A percentile compares a stretch with the other conserved stretches of the same genome.
Evolutionary conservation across 2,113 vertebrate species (phyloP).

Genomic region (Spea multiplicata): DNA sequence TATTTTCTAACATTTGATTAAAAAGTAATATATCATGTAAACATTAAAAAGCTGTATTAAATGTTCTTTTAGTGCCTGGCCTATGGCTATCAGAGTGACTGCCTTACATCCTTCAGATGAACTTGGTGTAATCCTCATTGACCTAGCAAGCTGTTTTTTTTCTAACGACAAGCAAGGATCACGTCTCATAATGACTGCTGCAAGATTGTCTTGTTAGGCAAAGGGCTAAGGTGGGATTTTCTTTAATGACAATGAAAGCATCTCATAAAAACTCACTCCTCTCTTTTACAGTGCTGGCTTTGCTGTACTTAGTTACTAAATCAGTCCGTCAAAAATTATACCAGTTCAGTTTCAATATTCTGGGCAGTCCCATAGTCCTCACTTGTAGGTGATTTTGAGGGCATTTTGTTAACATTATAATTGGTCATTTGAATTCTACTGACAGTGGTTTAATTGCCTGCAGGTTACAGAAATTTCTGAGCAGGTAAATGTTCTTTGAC

Average conservation of each 20-base stretch:
- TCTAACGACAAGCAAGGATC: constrained; percentile 66
- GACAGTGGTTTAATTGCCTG: constrained; percentile 71
- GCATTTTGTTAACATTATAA: constrained; percentile 80
- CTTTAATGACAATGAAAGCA: constrained; percentile 72
- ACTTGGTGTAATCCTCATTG: constrained; percentile 62
- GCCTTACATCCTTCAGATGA: constrained; percentile 64
- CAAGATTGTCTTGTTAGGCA: constrained; percentile 72
- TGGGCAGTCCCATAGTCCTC: constrained; percentile 67
- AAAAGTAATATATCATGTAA: constrained; percentile 20
- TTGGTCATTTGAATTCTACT: constrained; percentile 69
- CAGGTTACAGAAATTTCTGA: constrained; percentile 68
- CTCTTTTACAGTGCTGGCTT: constrained; percentile 63
- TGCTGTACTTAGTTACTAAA: constrained; percentile 66
- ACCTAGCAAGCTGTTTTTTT: constrained; percentile 64
- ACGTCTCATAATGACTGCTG: constrained; percentile 63
- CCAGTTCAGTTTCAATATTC: constrained; percentile 66
- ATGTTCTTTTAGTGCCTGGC: constrained; percentile 52
- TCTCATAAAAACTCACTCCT: constrained; percentile 69
- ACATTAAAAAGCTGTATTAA: constrained; percentile 5
- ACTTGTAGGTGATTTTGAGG: constrained; percentile 72
- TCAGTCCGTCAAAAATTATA: constrained; percentile 75
- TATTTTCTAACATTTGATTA: constrained; percentile 8
- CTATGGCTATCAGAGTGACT: constrained; percentile 50
- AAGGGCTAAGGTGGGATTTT: constrained; percentile 69
- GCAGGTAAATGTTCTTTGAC: constrained; percentile 76